A percentile compares a stretch with the other conserved stretches of the same genome.
Conservation (phyloP, 1,140 invertebrate genomes). For the Phocides pigmalion region DNA sequence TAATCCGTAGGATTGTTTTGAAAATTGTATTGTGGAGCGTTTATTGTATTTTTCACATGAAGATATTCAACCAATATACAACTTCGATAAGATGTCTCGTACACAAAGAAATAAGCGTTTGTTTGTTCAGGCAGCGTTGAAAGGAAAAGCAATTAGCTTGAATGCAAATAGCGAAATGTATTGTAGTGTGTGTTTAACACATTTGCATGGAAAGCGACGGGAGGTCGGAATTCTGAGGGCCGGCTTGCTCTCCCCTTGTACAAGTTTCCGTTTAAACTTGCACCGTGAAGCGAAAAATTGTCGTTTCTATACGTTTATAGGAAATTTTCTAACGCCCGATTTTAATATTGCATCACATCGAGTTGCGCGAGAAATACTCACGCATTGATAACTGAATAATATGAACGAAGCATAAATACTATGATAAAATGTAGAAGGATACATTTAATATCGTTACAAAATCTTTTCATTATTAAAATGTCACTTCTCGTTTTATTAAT, state of each 20-base stretch:
- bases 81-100: conserved; percentile 50
- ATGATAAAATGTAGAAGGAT: too few species aligned
- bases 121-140: conserved; percentile 57
- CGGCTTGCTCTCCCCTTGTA: conserved; percentile 42
- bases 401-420: too few species aligned
- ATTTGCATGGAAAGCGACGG: conserved; percentile 70
- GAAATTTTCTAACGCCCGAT: background rate
- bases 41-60: conserved; percentile 8
- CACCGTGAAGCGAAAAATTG: conserved; percentile 48
- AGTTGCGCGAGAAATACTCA: too few species aligned
- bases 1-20: background rate
- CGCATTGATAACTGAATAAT: too few species aligned
- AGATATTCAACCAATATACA: conserved; percentile 42
- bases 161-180: conserved; percentile 72
- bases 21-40: conserved; percentile 1
- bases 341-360: background rate
- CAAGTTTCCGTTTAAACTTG: conserved; percentile 58
- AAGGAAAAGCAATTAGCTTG: conserved; percentile 75
- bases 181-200: conserved; percentile 59
- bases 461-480: background rate
- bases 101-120: conserved; percentile 59
- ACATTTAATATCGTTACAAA: too few species aligned
- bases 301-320: conserved; percentile 2
- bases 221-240: conserved; percentile 55
- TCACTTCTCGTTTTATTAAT: background rate